Base-by-base conservation (phyloP, 2,797 vertebrate species). In the Peromyscus nudipes region DNA sequence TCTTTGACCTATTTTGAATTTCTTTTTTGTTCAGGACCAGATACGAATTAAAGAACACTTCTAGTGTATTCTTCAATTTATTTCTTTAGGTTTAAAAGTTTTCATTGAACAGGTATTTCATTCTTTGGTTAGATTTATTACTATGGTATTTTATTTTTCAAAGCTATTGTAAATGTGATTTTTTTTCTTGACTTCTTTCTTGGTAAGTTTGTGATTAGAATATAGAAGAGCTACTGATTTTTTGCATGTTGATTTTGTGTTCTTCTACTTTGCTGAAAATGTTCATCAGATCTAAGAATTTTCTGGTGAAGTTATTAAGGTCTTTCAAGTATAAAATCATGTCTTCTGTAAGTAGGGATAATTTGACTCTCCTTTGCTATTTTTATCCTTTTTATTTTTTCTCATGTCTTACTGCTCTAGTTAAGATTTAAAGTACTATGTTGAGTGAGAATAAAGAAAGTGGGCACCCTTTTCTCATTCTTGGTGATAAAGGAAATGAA, bases 251-350 rank as follows among this genome's bases (percentile, higher is more conserved):
- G 85, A 71, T 71, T 87, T 87, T 73, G 9, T 55, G 25, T 87
- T 71, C 84, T 87, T 23, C 65, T 55, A 29, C 84, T 87, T 87
- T 40, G n/a, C 67, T 87, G 85, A 87, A 94, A 73, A 87, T 87
- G 67, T 87, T 71, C 49, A 55, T 40, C 46, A 71, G 46, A 86
- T 37, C 65, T 87, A 87, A 71, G 67, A 52, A 37, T 87, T 87
- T 87, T 87, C 65, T 52, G 34, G 46, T 71, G 84, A 71, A 27
- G 49, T 87, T 87, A 71, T 87, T 71, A 37, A 71, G 65, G 65
- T 71, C 23, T 85, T 65, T 67, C 69, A 86, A 86, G 46, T 86
- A 69, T 86, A 71, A 71, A 69, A 86, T 71, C 46, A 69, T 86
- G 46, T 52, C 46, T 52, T 71, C 84, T 71, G 23, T 55, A 71